These are phyloP conservation scores for Clostera curtula DNA, from an alignment of 2,888 invertebrate species.

Conservation along the genomic window DNA sequence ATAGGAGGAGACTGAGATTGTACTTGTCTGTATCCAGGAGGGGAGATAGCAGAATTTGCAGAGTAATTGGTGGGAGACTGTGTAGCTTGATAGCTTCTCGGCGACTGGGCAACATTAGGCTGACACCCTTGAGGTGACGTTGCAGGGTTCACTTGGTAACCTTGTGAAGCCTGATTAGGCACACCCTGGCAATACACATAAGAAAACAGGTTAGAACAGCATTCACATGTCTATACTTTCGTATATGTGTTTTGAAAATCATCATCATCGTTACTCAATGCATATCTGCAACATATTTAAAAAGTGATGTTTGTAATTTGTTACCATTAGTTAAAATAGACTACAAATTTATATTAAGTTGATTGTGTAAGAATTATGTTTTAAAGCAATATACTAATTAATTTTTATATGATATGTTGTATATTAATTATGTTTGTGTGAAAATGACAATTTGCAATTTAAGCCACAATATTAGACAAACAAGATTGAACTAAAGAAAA, in stretches of 20 bases:
- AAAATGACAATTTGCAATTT: no score
- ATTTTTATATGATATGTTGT: no score
- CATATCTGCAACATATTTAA: no score
- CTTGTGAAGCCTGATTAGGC: conserved; percentile 65
- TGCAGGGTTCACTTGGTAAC: conserved; percentile 72
- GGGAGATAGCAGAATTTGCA: conserved; percentile 68
- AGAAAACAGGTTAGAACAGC: neutral
- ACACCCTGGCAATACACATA: conserved; percentile 34
- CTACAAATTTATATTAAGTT: no score
- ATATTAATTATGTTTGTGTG: no score
- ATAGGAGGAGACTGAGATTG: conserved; percentile 67
- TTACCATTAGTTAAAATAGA: no score
- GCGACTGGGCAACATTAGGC: conserved; percentile 54
- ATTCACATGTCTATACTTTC: neutral
- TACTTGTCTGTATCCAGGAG: conserved; percentile 68
- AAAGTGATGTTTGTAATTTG: conserved; percentile 1
- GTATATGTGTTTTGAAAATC: conserved; percentile 1
- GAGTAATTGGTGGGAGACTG: conserved; percentile 70
- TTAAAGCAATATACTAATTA: no score
- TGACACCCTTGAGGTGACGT: conserved; percentile 68
- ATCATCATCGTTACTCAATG: no score
- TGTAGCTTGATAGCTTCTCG: conserved; percentile 68
- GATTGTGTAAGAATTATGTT: no score
- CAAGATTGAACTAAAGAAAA: no score
- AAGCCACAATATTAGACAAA: no score